Evolutionary conservation across 2,888 invertebrate genomes (phyloP), one percentile per base, ranked within the genome.

Genomic region (Parascotia fuliginaria): DNA sequence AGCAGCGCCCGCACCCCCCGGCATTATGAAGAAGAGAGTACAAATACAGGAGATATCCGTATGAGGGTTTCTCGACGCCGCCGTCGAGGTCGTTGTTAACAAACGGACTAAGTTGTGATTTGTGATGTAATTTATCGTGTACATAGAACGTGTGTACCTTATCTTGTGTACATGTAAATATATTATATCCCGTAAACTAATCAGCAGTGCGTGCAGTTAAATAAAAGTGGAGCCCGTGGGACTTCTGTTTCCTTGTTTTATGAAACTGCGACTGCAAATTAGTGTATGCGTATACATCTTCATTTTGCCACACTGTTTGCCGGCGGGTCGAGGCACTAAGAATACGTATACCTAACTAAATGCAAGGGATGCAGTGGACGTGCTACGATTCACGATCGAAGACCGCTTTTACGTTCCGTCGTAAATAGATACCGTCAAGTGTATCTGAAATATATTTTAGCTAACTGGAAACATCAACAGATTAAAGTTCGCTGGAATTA

Each of bases 1-100:
- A 33, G 71, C 89, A 24, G 85, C 90, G 9, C 95, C 95, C 3
- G 94, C 94, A 33, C 95, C 96, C 0, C 95, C 96, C 6, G 95
- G 96, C 48, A 95, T 95, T 60, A 95, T 95, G 93, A 97, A 97
- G 89, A 97, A 97, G 88, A 94, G 97, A 85, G 97, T 97, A 74
- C 97, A 97, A 92, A 97, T 97, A 83, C 97, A 97, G 87, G 97
- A 97, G 87, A 97, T 97, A 92, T 97, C 97, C 55, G 97, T 97
- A 92, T 97, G 94, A 95, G 92, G 83, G 77, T 90, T 86, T 65
- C 82, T 88, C 52, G 85, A 87, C 71, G 75, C 81, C 72, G 69
- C 81, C 72, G 81, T 81, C 44, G 89, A 87, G 75, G 79, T 91
- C 50, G 88, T 92, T 60, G 83, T 90, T 56, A 91, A 89, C 54